Evolutionary conservation across 2,113 vertebrate genomes (phyloP).

Genomic region (Rattus rattus): DNA sequence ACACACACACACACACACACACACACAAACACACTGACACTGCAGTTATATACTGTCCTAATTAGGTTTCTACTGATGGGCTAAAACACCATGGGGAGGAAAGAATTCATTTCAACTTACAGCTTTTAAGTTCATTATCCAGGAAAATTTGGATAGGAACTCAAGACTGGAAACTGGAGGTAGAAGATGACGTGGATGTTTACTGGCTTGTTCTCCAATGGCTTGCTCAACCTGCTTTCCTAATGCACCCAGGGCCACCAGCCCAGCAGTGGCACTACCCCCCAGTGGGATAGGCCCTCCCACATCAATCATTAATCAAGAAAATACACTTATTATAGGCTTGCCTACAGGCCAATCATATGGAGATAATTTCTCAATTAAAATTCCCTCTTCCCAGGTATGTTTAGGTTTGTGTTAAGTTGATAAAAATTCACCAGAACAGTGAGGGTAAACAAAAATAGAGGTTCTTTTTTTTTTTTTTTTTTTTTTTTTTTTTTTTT

Average conservation of each 20-base stretch:
- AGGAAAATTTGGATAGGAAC: not conserved
- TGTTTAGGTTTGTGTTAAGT: not conserved
- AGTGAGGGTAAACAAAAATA: constrained; percentile 25
- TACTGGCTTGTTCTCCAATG: not conserved
- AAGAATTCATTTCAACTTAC: not conserved
- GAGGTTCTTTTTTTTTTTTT: not conserved
- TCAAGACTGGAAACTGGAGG: not conserved
- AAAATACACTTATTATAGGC: not conserved
- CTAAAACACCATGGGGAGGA: not conserved
- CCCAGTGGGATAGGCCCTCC: not conserved
- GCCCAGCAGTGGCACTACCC: not conserved
- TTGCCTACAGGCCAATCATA: not conserved
- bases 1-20: too few relatives aligned
- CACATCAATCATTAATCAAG: not conserved
- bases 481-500: not conserved
- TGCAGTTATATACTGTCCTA: not conserved
- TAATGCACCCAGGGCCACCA: not conserved
- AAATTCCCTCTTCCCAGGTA: not conserved
- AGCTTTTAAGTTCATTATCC: not conserved
- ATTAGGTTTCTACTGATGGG: not conserved
- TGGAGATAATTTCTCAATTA: not conserved
- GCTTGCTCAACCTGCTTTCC: not conserved
- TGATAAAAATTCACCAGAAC: not conserved
- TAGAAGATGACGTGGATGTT: too few relatives aligned
- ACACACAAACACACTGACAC: too few relatives aligned